These are phyloP conservation scores for Stercorarius parasiticus DNA, from an alignment of 2,113 vertebrate species.

Conservation along the genomic window DNA sequence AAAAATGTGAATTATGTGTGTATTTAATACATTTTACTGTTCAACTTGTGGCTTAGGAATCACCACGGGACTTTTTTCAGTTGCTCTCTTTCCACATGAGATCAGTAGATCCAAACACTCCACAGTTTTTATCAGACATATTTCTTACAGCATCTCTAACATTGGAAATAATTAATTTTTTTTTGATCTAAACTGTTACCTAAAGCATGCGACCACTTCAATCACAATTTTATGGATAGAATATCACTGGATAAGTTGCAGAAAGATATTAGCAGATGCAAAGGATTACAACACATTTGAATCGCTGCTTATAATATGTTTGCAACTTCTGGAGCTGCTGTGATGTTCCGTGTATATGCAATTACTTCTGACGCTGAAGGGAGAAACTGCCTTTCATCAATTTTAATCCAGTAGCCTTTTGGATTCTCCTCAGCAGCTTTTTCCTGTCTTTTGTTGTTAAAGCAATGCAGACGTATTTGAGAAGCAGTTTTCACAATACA, in stretches of 20 bases:
- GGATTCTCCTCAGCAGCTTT: conserved; percentile 21
- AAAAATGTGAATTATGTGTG: not conserved
- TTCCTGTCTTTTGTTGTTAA: conserved; percentile 11
- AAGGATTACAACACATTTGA: not conserved
- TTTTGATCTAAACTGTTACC: not conserved
- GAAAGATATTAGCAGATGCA: not conserved
- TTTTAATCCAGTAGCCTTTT: conserved; percentile 55
- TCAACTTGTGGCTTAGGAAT: not conserved
- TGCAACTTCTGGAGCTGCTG: conserved; percentile 1
- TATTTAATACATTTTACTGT: not conserved
- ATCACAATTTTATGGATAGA: not conserved
- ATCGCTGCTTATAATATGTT: conserved; percentile 1
- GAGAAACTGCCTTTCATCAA: not conserved
- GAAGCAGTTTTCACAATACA: not conserved
- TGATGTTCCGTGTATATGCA: not conserved
- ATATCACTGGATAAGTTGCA: not conserved
- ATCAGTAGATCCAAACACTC: not conserved
- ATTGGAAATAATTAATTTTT: not conserved
- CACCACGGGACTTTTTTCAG: not conserved
- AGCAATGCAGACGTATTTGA: conserved; percentile 1
- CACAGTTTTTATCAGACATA: not conserved
- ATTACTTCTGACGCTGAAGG: conserved; percentile 8
- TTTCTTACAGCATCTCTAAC: not conserved
- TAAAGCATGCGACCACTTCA: conserved; percentile 1
- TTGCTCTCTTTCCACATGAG: not conserved